Base-by-base conservation (phyloP, 2,888 invertebrate genomes). In the Saturnia pavonia region DNA sequence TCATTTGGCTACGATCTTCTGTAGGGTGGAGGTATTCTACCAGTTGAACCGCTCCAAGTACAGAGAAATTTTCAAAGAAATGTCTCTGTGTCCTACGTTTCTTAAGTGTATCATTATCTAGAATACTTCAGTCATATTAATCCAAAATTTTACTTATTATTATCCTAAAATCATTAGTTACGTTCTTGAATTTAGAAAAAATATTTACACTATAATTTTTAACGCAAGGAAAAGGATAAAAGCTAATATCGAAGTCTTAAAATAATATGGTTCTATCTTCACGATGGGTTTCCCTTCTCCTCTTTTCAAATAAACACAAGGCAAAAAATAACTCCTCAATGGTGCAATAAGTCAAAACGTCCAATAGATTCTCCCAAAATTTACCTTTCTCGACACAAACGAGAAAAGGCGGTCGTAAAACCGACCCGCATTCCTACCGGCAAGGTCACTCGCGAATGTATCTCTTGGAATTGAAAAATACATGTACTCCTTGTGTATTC, bases 321-420 rank as follows among this genome's bases (percentile, higher is more conserved):
- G 54, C 22, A 68, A 45, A 54, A 68, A 63, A 71, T 63, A 76
- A 78, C 80, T 78, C 77, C 80, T 82, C 82, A 83, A 86, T 82
- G 79, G 82, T 81, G 83, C 84, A 85, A 85, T 88, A 88, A 87
- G 84, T 86, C 84, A 88, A 84, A 85, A 88, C 78, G 84, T 85
- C 85, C 85, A 85, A 87, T 86, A 85, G 85, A 84, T 86, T 85
- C 84, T 79, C 80, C 80, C 76, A 82, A 85, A 89, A 87, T 86
- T 85, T 86, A 87, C 88, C 86, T 86, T 86, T 85, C 81, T 80
- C 81, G 76, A 80, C 81, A 82, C 82, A 83, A 85, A 85, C 82
- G 82, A 82, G 84, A 82, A 83, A 84, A 84, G 83, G 80, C 82
- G 82, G 80, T 88, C 88, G 88, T 90, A 90, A 90, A 91, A 87